Evolutionary conservation across 2,797 vertebrate species (phyloP).

Genomic region (Hippocampus kuda): DNA sequence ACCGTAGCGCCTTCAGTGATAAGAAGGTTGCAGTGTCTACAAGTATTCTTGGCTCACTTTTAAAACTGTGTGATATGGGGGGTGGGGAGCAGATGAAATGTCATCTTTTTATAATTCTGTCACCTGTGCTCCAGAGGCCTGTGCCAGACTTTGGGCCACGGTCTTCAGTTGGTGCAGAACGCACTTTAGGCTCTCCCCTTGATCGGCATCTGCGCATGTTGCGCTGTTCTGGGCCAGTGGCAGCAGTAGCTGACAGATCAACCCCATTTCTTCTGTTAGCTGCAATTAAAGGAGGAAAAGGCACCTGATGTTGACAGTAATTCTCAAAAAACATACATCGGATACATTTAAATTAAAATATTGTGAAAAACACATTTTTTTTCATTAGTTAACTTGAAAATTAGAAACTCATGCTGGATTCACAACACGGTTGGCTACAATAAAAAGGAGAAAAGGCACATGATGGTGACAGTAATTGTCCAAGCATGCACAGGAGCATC

Average conservation of each 20-base stretch:
- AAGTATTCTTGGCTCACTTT: not conserved
- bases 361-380: no score
- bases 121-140: conserved; percentile 52
- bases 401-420: no score
- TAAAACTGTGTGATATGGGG: no score
- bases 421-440: no score
- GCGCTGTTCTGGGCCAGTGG: conserved; percentile 45
- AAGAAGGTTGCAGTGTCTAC: not conserved
- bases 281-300: conserved; percentile 14
- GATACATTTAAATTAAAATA: no score
- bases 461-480: no score
- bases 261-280: conserved; percentile 53
- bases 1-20: not conserved
- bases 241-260: conserved; percentile 46
- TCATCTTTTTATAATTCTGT: conserved; percentile 6
- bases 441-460: no score
- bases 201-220: conserved; percentile 12
- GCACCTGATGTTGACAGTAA: no score
- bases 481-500: no score
- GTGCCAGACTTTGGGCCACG: conserved; percentile 50
- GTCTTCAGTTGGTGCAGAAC: conserved; percentile 55
- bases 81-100: not conserved
- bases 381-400: no score
- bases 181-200: conserved; percentile 41
- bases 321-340: no score